Percentiles rank a stretch among this genome's conserved stretches.
Evolutionary conservation across 2,888 invertebrate species (phyloP).

Genomic region (Antheraea yamamai): DNA sequence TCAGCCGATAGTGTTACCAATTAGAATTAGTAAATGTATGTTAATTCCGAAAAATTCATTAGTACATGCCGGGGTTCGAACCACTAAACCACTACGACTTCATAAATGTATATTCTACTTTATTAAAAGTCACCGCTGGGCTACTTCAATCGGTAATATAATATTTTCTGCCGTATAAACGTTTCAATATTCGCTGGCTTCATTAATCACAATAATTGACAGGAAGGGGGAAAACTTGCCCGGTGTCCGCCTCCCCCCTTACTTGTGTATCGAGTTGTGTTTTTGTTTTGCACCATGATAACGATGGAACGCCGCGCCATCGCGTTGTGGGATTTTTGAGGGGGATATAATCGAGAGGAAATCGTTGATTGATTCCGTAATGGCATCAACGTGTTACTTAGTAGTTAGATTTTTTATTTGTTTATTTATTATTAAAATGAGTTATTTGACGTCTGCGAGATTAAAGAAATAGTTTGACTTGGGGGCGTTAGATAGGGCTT

Average conservation of each 20-base stretch:
- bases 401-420: background rate
- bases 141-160: conserved; percentile 67
- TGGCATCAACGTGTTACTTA: background rate
- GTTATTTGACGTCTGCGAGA: background rate
- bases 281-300: conserved; percentile 28
- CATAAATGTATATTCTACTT: conserved; percentile 38
- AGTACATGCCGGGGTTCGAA: too few species aligned
- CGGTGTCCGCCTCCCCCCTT: conserved; percentile 16
- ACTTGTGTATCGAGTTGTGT: conserved; percentile 30
- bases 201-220: conserved; percentile 82
- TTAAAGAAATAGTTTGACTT: background rate
- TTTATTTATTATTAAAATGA: too few species aligned
- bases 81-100: too few species aligned
- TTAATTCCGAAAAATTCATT: too few species aligned
- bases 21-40: too few species aligned
- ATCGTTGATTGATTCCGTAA: conserved; percentile 9
- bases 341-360: background rate
- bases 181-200: conserved; percentile 77
- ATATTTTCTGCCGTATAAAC: conserved; percentile 77
- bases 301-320: background rate
- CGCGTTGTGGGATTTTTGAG: background rate
- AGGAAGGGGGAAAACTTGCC: conserved; percentile 48
- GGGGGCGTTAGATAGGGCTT: background rate
- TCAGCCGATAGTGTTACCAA: too few species aligned
- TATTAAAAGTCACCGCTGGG: conserved; percentile 65